phyloP scores from a whole-genome alignment of 2,888 invertebrate species.

The Suillia variegata region DNA sequence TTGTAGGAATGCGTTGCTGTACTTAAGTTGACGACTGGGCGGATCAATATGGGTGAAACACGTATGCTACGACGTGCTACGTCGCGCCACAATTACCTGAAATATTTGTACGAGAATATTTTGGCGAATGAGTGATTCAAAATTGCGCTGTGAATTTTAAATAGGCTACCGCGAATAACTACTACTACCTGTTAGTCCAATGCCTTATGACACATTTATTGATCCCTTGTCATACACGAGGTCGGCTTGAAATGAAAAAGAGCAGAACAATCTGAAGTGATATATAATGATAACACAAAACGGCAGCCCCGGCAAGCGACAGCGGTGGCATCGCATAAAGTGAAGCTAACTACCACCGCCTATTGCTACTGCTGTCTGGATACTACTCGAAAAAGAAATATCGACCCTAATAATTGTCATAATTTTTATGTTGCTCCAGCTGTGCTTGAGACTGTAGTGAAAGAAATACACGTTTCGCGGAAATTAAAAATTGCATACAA shows the following conservation, averaged over 20 bases:
- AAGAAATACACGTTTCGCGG: neutral
- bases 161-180: conserved; percentile 8
- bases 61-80: neutral
- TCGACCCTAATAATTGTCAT: conserved; percentile 56
- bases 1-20: too few relatives aligned
- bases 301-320: conserved; percentile 22
- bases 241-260: conserved; percentile 4
- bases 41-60: too few relatives aligned
- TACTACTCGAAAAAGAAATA: conserved; percentile 40
- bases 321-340: conserved; percentile 17
- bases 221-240: neutral
- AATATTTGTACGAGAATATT: neutral
- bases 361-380: conserved; percentile 40
- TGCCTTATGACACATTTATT: conserved; percentile 5
- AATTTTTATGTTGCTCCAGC: conserved; percentile 40
- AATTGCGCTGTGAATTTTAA: conserved; percentile 20
- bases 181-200: neutral
- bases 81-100: neutral
- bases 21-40: too few relatives aligned
- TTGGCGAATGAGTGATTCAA: neutral
- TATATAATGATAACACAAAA: too few relatives aligned
- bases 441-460: neutral
- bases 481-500: conserved; percentile 6
- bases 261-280: conserved; percentile 29
- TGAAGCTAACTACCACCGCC: conserved; percentile 11